Percentiles rank a stretch among this genome's conserved stretches.
Conservation (phyloP, 2,113 vertebrate genomes). For the Xiphias gladius region DNA sequence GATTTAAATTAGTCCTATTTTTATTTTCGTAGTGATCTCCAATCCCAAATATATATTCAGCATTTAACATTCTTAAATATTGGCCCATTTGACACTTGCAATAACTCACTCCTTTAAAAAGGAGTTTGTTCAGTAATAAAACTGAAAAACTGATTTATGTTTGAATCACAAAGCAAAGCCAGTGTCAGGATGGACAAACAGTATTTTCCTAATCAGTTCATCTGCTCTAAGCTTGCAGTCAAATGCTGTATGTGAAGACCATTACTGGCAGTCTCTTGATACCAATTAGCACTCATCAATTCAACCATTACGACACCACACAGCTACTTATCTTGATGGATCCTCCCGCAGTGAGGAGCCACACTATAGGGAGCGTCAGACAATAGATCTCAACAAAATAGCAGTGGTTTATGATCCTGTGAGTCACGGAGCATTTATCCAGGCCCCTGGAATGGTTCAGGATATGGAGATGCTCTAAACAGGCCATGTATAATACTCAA, state of each 20-base stretch:
- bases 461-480: constrained; percentile 37
- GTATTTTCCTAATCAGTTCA: constrained; percentile 35
- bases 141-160: neutral
- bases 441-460: constrained; percentile 16
- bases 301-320: constrained; percentile 27
- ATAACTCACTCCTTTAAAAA: constrained; percentile 8
- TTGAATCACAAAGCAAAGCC: neutral
- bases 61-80: neutral
- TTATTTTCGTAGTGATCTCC: neutral
- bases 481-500: constrained; percentile 50
- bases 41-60: neutral
- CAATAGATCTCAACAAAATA: neutral
- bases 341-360: constrained; percentile 24
- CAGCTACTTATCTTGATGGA: constrained; percentile 62
- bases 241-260: constrained; percentile 13
- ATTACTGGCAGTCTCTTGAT: constrained; percentile 43
- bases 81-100: neutral
- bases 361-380: constrained; percentile 21
- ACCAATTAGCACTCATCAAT: constrained; percentile 64
- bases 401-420: constrained; percentile 33
- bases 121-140: neutral
- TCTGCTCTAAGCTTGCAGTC: constrained; percentile 25
- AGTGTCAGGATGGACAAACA: neutral
- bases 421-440: constrained; percentile 33
- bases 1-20: too few species aligned